Percentiles rank a stretch among this genome's conserved stretches.
phyloP scores from a whole-genome alignment of 1,140 invertebrate species.

The Vollenhovia emeryi region DNA sequence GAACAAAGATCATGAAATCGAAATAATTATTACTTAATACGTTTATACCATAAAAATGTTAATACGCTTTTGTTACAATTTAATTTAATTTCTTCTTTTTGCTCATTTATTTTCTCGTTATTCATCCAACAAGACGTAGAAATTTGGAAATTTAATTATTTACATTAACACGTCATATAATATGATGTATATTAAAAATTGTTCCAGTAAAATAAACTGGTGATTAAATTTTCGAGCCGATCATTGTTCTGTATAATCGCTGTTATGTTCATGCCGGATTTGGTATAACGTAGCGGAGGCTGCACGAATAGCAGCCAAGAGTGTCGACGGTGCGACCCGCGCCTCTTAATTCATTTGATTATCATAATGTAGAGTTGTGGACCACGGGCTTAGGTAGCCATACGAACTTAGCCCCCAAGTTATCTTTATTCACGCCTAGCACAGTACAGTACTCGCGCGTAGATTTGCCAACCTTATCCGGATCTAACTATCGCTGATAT shows the following conservation, averaged over 20 bases:
- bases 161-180: too few species aligned
- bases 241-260: not conserved
- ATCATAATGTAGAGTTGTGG: conserved; percentile 80
- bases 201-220: not conserved
- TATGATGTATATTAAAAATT: too few species aligned
- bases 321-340: conserved; percentile 61
- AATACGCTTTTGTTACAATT: too few species aligned
- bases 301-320: conserved; percentile 29
- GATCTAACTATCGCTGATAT: not conserved
- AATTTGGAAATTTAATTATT: too few species aligned
- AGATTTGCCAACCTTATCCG: conserved; percentile 28
- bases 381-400: conserved; percentile 55
- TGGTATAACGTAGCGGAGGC: not conserved
- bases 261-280: conserved; percentile 2
- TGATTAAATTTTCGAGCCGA: not conserved
- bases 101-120: too few species aligned
- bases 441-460: conserved; percentile 9
- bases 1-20: too few species aligned
- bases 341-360: conserved; percentile 81
- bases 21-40: too few species aligned
- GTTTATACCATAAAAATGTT: too few species aligned
- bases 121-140: too few species aligned
- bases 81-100: too few species aligned
- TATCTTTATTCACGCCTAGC: conserved; percentile 71
- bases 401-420: conserved; percentile 60